Evolutionary conservation across 2,797 vertebrate genomes (phyloP), one percentile per base, ranked within the genome.

Genomic region (Alouatta caraya): DNA sequence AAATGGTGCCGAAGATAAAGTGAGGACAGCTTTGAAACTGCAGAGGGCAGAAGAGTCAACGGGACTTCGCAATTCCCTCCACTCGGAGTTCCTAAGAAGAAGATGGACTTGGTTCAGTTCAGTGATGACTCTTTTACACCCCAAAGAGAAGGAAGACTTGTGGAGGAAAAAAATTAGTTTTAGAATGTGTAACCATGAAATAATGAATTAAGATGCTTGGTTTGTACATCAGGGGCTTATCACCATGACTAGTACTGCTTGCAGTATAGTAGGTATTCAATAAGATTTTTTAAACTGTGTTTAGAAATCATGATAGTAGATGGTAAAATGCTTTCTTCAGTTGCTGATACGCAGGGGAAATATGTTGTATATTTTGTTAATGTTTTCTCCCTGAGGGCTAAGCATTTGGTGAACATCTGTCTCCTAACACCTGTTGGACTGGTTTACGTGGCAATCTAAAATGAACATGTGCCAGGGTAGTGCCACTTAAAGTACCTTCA

Each of bases 361-460:
- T 67, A 28, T 7, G 75, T 61, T 91, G n/a, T 87, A 6, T 93
- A 42, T 94, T 95, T 90, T 83, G 84, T 94, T 80, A 80, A 86
- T 86, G 97, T 96, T 96, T 96, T 90, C 90, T 88, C 88, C 95
- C 85, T 1, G 8, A 91, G 59, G 87, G 64, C 90, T 86, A 89
- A 97, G 94, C 55, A 79, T 90, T 94, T 96, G 92, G 94, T 59
- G 75, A 97, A 96, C 96, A 98, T 91, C 97, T 97, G 96, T 96
- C 90, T 93, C 93, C 90, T 72, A 30, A 95, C 96, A 95, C 97
- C 94, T 97, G 96, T 96, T 90, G 93, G 78, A 33, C 91, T 42
- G 46, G 52, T 82, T 94, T 93, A 59, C 92, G 37, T 73, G 30
- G 84, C 79, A 82, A 0, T 79, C 81, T 67, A n/a, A 59, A 85